Base-by-base conservation (phyloP, 1,140 invertebrate genomes). In the Drosophila lacertosa region DNA sequence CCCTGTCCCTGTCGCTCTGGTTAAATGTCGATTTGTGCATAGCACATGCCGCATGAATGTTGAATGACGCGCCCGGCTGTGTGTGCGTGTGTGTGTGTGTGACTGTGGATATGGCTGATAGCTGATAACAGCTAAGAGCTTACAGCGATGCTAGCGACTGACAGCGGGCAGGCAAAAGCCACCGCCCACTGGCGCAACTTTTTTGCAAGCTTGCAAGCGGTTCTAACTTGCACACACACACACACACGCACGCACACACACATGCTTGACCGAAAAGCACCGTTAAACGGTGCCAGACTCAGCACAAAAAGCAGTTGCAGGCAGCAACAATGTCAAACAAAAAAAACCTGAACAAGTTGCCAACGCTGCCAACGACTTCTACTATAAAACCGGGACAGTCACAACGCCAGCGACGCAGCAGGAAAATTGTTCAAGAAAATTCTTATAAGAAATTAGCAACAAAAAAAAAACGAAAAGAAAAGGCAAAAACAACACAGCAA, bases 391-490 rank as follows among this genome's bases (percentile, higher is more conserved):
- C 65, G 54, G 78, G 73, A 86, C 73, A 76, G 33, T 53, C 35
- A 59, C 68, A 72, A 62, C 65, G 64, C 33, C 13, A 42, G 65
- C 60, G 29, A 57, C 33, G 71, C 77, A 81, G 50, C 73, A 76
- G 70, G 67, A 86, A 82, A 84, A 84, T 77, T 86, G 76, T 74
- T 80, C 73, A 84, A 80, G 81, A 84, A 84, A 84, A 86, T 86
- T 84, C 81, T 64, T 77, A 86, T 64, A 86, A 80, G 81, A 84
- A 84, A 84, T 84, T 77, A 81, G 81, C 64, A 80, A 80, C 76
- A 69, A 72, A 37, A 22, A 45, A 59, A 15, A n/a, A 22, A 26
- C 5, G 26, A 22, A 22, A 35, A 20, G 29, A 44, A 65, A 44
- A 64, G n/a, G 4, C 44, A 47, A 74, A 72, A 75, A 65, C 54